Evolutionary conservation across 2,888 invertebrate genomes (phyloP), one percentile per base, ranked within the genome.

Genomic region (Hypselothyrea guttata): DNA sequence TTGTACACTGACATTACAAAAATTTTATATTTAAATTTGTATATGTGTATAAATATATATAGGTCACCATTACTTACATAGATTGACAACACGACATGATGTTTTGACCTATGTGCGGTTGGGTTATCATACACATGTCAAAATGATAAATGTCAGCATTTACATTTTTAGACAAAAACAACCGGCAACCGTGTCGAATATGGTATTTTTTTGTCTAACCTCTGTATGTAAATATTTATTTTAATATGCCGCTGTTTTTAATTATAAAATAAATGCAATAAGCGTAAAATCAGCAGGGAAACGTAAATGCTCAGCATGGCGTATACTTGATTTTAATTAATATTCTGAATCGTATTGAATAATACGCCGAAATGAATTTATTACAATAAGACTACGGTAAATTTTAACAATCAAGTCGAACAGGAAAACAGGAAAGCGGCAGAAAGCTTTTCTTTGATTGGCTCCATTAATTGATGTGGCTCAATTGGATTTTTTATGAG

Each of bases 141-240:
- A 53, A 70, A 60, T 67, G 67, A 60, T 55, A 70, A 63, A 60
- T 63, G 55, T 40, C 57, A 49, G 42, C 51, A 49, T 52, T 53
- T 37, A 41, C 52, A 54, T 48, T 33, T 49, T 48, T 38, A 31
- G 51, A 16, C 37, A 27, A 37, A 27, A 42, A 22, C 12, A n/a
- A n/a, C 16, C 33, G 11, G 13, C 45, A 28, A 34, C 3, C 34
- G 13, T 15, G 28, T 38, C 13, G 28, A 44, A 34, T 16, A 34
- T 37, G n/a, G n/a, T n/a, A n/a, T 22, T 22, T 22, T 22, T 22
- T 22, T 5, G 3, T 2, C 2, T 5, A 22, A 5, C 22, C 22
- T 22, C 5, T 22, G 22, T 22, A 22, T 22, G 22, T 22, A 22
- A 13, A 31, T 11, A 22, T 31, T 28, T 11, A 30, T 33, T 38